Conservation (phyloP, 2,113 vertebrate species). For the Podocnemis expansa region DNA sequence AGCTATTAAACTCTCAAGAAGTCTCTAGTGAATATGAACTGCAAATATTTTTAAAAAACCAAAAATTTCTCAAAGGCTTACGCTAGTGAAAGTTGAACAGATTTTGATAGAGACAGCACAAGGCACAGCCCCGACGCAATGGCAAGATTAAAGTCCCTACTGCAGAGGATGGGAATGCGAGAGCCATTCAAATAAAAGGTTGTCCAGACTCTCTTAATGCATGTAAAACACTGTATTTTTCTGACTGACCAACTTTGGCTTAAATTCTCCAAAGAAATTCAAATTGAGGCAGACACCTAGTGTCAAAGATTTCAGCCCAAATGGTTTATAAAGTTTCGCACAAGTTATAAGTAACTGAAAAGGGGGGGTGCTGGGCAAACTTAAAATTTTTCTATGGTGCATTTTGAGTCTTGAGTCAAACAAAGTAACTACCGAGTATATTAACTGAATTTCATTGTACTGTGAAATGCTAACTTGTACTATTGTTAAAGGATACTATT, state of each 20-base stretch:
- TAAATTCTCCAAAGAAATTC: background rate
- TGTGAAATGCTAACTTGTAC: background rate
- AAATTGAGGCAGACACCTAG: background rate
- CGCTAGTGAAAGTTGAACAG: background rate
- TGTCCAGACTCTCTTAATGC: fast-evolving
- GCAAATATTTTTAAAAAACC: background rate
- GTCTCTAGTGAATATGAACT: background rate
- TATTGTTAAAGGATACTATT: background rate
- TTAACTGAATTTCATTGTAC: background rate
- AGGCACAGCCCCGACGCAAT: background rate
- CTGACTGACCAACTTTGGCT: background rate
- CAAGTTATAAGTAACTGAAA: background rate
- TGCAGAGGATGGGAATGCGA: background rate
- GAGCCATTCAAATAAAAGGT: background rate
- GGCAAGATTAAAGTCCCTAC: background rate
- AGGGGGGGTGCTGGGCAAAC: background rate
- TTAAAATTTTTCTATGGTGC: background rate
- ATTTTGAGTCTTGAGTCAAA: background rate
- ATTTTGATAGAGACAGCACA: background rate
- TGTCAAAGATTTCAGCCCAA: background rate
- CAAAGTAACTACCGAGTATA: background rate
- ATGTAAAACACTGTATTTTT: background rate
- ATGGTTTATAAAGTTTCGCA: background rate
- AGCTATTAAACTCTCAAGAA: background rate
- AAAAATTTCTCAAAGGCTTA: background rate